Base-by-base conservation (phyloP, 2,888 invertebrate genomes). In the Acanthococcus lagerstroemiae region DNA sequence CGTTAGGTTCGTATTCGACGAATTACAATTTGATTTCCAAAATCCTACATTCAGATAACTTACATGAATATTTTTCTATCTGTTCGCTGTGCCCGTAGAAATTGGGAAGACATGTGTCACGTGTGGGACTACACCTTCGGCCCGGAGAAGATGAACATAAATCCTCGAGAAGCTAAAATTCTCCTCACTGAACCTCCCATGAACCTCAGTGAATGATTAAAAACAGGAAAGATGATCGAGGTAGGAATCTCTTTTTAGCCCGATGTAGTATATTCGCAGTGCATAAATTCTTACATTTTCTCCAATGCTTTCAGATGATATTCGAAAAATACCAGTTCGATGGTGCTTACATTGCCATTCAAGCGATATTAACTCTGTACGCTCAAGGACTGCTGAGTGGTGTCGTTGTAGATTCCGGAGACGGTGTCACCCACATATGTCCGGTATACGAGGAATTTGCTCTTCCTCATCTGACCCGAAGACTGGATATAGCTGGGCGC, bases 101-200 rank as follows among this genome's bases (percentile, higher is more conserved):
- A 96, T 78, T 99, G 99, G 99, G 95, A 96, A 69, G 97, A 99
- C 75, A 99, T 99, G 97, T 90, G 91, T 74, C 95, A 97, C 77
- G 88, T 99, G 1, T 99, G 96, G 93, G 96, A 99, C 77, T 95
- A 99, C 77, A 99, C 99, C 15, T 99, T 99, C 76, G 96, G 97
- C 0, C 86, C 89, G 27, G 89, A 89, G 75, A 97, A 96, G 79
- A 91, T 99, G 88, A 88, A 96, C 74, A 84, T 99, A 55, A 87
- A 96, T 80, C 94, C 97, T 1, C 84, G 80, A 71, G 90, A 95
- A 69, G 83, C 84, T 72, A 86, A 86, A 76, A 90, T 99, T 71
- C 80, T 99, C 70, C 82, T 99, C 50, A 99, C 99, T 0, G 99
- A 99, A 76, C 96, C 99, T 0, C 99, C 99, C 5, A 93, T 99